Conservation (phyloP, 2,797 vertebrate genomes). For the Leontopithecus rosalia region DNA sequence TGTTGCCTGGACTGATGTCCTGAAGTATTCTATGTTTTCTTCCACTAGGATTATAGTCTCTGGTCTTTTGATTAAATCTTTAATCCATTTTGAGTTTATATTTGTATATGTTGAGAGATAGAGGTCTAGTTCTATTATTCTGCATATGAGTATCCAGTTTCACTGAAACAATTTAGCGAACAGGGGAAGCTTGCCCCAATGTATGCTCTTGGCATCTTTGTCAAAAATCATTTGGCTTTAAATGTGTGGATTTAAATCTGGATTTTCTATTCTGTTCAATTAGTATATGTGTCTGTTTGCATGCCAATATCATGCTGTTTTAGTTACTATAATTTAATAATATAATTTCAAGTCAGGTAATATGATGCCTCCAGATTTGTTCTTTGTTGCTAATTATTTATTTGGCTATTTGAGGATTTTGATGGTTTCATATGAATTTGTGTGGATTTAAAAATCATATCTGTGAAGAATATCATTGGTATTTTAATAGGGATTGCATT, state of each 20-base stretch:
- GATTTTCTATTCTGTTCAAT: not conserved
- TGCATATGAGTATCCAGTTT: not conserved
- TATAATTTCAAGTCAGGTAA: not conserved
- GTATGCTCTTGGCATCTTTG: not conserved
- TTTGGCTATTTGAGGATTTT: not conserved
- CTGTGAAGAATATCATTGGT: not conserved
- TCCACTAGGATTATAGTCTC: not conserved
- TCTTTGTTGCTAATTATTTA: not conserved
- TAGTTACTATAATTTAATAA: not conserved
- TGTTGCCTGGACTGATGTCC: not conserved
- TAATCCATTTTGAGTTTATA: not conserved
- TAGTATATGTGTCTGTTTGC: not conserved
- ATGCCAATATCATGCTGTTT: not conserved
- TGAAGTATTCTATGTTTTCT: not conserved
- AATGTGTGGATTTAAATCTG: not conserved
- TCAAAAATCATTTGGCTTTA: not conserved
- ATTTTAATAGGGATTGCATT: not conserved
- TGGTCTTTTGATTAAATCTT: not conserved
- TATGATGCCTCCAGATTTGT: not conserved
- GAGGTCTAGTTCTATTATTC: not conserved
- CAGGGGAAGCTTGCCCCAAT: not conserved
- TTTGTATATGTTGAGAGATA: not conserved
- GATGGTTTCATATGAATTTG: not conserved
- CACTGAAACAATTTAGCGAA: not conserved
- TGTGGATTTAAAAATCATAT: not conserved